Conservation (phyloP, 2,113 vertebrate genomes). For the Neoarius graeffei region DNA sequence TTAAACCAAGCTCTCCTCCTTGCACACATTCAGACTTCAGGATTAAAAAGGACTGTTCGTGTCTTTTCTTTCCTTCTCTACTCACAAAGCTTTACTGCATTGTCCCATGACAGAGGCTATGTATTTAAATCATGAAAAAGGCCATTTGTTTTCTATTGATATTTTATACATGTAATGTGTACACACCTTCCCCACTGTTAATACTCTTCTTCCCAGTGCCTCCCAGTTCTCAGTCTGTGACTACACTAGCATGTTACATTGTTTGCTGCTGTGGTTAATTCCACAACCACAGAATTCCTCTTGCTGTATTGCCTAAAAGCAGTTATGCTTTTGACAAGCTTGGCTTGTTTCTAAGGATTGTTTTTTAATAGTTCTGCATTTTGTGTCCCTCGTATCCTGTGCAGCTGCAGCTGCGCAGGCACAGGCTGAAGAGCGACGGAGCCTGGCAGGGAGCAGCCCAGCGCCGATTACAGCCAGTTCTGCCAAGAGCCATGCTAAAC, state of each 20-base stretch:
- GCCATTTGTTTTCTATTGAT: background rate
- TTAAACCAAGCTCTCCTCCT: background rate
- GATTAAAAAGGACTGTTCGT: slow-evolving; percentile 44
- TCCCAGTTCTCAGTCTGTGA: slow-evolving; percentile 34
- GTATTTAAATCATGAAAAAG: background rate
- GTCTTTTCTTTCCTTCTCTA: slow-evolving; percentile 58
- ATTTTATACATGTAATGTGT: background rate
- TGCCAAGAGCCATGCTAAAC: slow-evolving; percentile 74
- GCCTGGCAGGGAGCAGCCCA: slow-evolving; percentile 72
- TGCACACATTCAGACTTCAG: background rate
- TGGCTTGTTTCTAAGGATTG: background rate
- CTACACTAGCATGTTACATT: slow-evolving; percentile 37
- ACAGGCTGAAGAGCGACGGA: slow-evolving; percentile 87
- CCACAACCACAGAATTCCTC: slow-evolving; percentile 55
- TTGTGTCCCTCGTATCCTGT: slow-evolving; percentile 14
- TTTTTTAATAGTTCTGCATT: background rate
- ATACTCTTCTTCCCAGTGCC: background rate
- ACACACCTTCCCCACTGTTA: background rate
- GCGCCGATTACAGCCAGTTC: slow-evolving; percentile 57
- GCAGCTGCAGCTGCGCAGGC: slow-evolving; percentile 88
- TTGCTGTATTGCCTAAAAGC: background rate
- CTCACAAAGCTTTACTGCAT: slow-evolving; percentile 24
- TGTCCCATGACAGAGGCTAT: background rate
- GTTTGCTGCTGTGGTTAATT: slow-evolving; percentile 59
- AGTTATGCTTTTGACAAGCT: background rate